Evolutionary conservation across 2,888 invertebrate species (phyloP).

Genomic region (Mimumesa dahlbomi): DNA sequence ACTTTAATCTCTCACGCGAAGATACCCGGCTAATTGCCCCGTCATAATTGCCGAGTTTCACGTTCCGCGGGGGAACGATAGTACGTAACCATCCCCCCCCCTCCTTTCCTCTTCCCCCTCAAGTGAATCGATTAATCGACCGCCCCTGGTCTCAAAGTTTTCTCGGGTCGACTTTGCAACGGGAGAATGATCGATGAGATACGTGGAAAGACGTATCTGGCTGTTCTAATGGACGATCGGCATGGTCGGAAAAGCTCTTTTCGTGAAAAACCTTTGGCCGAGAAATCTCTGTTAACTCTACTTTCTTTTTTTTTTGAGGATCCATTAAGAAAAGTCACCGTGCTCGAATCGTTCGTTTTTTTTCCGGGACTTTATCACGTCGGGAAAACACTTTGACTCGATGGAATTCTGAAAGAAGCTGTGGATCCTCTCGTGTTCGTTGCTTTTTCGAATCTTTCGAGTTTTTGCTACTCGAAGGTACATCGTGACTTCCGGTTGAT

Average conservation of each 20-base stretch:
- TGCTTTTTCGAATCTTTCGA: neutral
- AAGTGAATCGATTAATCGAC: slow-evolving; percentile 24
- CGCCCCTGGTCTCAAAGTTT: neutral
- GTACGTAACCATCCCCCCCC: no score
- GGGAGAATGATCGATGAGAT: slow-evolving; percentile 16
- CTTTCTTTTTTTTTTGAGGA: no score
- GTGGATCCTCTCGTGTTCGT: no score
- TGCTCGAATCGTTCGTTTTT: neutral
- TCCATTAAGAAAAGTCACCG: slow-evolving; percentile 3
- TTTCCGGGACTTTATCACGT: neutral
- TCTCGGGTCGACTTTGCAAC: neutral
- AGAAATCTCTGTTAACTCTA: slow-evolving; percentile 7
- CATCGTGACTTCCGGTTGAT: no score
- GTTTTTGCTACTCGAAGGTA: no score
- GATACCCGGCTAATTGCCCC: slow-evolving; percentile 20
- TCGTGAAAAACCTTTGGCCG: neutral
- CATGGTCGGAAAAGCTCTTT: neutral
- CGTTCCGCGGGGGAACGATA: neutral
- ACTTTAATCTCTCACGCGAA: neutral
- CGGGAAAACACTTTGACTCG: neutral
- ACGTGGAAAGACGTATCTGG: neutral
- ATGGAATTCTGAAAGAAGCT: no score
- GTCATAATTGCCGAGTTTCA: slow-evolving; percentile 4
- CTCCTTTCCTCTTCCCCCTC: no score
- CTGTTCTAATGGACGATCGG: slow-evolving; percentile 16